Evolutionary conservation across 2,888 invertebrate genomes (phyloP).

Genomic region (Bellardia bayeri): DNA sequence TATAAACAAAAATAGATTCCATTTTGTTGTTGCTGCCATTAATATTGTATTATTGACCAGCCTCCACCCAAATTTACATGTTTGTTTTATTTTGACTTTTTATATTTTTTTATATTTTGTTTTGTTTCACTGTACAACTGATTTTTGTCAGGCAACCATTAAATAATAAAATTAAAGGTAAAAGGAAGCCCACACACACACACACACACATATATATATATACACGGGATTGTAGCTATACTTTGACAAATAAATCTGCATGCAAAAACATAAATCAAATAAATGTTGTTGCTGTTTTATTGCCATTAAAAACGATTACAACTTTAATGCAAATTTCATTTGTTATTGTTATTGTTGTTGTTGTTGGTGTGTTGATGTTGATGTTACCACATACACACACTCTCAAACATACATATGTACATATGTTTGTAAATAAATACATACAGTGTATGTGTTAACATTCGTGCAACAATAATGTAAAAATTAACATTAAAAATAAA

Average conservation of each 20-base stretch:
- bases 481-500: constrained; percentile 31
- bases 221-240: background rate
- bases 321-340: constrained; percentile 68
- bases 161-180: constrained; percentile 71
- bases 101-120: constrained; percentile 23
- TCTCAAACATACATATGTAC: background rate
- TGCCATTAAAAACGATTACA: constrained; percentile 30
- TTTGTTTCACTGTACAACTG: constrained; percentile 56
- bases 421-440: background rate
- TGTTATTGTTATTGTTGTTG: constrained; percentile 52
- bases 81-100: constrained; percentile 14
- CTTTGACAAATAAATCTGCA: constrained; percentile 26
- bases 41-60: constrained; percentile 71
- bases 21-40: constrained; percentile 70
- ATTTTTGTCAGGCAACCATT: constrained; percentile 73
- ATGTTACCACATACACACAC: constrained; percentile 8
- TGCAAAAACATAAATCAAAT: constrained; percentile 63
- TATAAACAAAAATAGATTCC: constrained; percentile 40
- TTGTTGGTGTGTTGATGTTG: background rate
- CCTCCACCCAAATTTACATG: constrained; percentile 56
- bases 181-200: constrained; percentile 14
- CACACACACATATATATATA: background rate
- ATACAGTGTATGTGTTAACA: background rate
- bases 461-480: constrained; percentile 63
- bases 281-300: constrained; percentile 42